These are phyloP conservation scores for Cebus imitator DNA, from an alignment of 2,113 vertebrate genomes.

Conservation along the genomic window DNA sequence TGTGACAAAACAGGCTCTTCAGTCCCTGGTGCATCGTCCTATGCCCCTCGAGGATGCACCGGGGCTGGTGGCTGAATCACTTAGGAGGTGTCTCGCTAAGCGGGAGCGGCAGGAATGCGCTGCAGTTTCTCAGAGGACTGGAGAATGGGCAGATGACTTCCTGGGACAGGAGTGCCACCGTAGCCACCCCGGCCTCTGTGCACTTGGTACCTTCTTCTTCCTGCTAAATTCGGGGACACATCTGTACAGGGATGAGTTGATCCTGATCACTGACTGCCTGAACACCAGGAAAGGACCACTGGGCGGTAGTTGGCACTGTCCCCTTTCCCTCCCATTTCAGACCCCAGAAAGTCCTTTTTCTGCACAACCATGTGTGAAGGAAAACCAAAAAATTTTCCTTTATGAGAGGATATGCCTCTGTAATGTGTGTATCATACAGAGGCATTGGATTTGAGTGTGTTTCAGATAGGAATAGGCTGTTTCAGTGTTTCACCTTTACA, in stretches of 20 bases:
- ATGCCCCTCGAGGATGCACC: constrained; percentile 88
- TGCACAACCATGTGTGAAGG: not conserved
- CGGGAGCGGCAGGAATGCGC: constrained; percentile 77
- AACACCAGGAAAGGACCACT: constrained; percentile 81
- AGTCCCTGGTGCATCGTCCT: constrained; percentile 82
- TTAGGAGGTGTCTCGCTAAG: constrained; percentile 79
- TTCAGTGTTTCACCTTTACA: not conserved
- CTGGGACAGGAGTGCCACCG: constrained; percentile 80
- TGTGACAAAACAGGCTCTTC: constrained; percentile 62
- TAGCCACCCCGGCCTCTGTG: constrained; percentile 78
- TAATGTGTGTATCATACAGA: not conserved
- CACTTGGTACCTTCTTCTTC: constrained; percentile 83
- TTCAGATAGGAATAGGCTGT: not conserved
- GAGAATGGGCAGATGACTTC: constrained; percentile 85
- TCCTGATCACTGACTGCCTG: constrained; percentile 80
- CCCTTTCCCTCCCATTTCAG: constrained; percentile 2
- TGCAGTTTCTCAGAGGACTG: constrained; percentile 82
- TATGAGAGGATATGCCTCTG: not conserved
- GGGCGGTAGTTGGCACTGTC: constrained; percentile 76
- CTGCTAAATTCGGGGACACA: constrained; percentile 84
- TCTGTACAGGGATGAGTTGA: constrained; percentile 82
- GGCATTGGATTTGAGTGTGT: not conserved
- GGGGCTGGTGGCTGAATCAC: constrained; percentile 82
- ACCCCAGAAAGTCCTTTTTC: not conserved
- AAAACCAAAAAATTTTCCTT: not conserved